Percentiles rank a stretch among this genome's conserved stretches.
phyloP scores from a whole-genome alignment of 2,113 vertebrate species.

The Xenopus laevis region DNA sequence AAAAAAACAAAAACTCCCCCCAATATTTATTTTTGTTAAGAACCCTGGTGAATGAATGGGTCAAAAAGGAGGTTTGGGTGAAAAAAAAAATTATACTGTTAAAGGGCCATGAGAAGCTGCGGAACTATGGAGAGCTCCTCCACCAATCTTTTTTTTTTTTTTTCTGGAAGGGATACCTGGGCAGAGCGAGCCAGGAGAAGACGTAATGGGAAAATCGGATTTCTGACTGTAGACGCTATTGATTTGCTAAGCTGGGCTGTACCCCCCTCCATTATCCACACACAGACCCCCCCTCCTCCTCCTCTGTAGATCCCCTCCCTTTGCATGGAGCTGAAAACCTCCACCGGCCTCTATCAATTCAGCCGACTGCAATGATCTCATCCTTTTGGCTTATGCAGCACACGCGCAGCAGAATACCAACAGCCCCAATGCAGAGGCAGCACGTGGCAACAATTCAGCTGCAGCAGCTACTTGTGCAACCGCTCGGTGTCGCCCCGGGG shows the following conservation, averaged over 20 bases:
- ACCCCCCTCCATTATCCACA: neutral
- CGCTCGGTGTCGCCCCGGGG: neutral
- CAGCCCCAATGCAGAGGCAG: conserved; percentile 29
- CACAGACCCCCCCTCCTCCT: neutral
- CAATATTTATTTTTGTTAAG: no score
- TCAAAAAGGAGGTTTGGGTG: no score
- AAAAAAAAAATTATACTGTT: no score
- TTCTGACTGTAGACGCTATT: neutral
- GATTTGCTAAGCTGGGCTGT: conserved; percentile 34
- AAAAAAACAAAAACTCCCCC: conserved; percentile 1
- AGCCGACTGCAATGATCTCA: conserved; percentile 42
- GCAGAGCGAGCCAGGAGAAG: neutral
- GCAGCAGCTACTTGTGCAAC: no score
- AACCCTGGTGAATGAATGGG: no score
- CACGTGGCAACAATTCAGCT: neutral
- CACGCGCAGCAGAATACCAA: conserved; percentile 36
- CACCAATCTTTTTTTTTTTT: neutral
- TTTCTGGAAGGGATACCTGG: conserved; percentile 26
- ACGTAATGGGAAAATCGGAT: conserved; percentile 33
- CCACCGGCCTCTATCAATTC: conserved; percentile 14
- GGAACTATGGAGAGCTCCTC: neutral
- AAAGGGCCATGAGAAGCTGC: conserved; percentile 27
- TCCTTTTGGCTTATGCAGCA: conserved; percentile 17
- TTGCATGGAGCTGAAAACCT: conserved; percentile 1
- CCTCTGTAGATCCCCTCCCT: neutral